phyloP scores from a whole-genome alignment of 1,140 invertebrate species.

The Drosophila guanche region DNA sequence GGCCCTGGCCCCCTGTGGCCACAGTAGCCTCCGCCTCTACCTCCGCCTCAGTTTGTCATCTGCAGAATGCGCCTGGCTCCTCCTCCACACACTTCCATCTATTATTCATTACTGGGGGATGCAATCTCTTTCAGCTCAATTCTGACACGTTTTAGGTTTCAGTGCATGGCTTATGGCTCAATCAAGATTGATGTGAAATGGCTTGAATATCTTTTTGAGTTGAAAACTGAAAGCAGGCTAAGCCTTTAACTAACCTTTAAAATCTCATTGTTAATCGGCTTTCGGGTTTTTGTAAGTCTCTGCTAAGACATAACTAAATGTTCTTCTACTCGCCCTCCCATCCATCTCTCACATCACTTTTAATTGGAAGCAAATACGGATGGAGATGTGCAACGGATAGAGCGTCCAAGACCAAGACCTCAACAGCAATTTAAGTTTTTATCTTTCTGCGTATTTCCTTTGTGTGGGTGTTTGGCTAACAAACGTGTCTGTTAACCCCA shows the following conservation, averaged over 20 bases:
- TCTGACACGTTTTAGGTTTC: slow-evolving; percentile 24
- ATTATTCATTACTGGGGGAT: slow-evolving; percentile 25
- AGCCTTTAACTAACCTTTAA: slow-evolving; percentile 7
- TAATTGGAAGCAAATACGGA: slow-evolving; percentile 23
- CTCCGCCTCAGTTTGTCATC: slow-evolving; percentile 6
- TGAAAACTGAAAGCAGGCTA: slow-evolving; percentile 15
- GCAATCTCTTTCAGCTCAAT: slow-evolving; percentile 35
- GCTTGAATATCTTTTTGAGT: neutral
- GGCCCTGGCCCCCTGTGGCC: neutral
- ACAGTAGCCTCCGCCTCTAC: too few relatives aligned
- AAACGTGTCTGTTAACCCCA: slow-evolving; percentile 61
- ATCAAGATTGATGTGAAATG: neutral
- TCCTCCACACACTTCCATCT: slow-evolving; percentile 22
- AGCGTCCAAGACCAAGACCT: slow-evolving; percentile 4
- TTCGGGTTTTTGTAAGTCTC: slow-evolving; percentile 27
- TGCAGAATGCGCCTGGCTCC: slow-evolving; percentile 22
- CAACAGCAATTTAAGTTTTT: slow-evolving; percentile 32
- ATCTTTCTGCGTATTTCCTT: neutral
- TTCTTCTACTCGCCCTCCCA: neutral
- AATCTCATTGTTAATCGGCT: slow-evolving; percentile 23
- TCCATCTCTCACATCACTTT: slow-evolving; percentile 16
- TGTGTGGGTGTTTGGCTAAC: slow-evolving; percentile 1
- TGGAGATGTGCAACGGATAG: slow-evolving; percentile 10
- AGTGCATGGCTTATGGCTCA: neutral
- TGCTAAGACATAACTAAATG: slow-evolving; percentile 11